Evolutionary conservation across 2,888 invertebrate species (phyloP).

Genomic region (Spodoptera littoralis): DNA sequence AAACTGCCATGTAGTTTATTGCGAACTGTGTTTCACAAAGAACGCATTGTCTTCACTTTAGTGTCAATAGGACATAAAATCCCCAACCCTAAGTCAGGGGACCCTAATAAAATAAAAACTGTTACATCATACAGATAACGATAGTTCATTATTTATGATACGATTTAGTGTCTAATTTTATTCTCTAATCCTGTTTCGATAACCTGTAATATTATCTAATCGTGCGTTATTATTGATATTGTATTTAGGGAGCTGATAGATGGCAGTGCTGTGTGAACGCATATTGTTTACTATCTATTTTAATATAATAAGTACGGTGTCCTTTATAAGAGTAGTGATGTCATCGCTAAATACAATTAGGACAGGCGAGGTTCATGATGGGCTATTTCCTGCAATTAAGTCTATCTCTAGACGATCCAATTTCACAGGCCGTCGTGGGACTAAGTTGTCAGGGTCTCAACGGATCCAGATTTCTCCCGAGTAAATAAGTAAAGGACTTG

Average conservation of each 20-base stretch:
- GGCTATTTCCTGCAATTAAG: conserved; percentile 41
- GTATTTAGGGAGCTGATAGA: conserved; percentile 37
- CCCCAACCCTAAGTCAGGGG: no score
- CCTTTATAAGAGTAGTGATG: conserved; percentile 8
- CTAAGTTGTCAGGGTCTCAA: conserved; percentile 20
- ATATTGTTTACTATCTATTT: conserved; percentile 12
- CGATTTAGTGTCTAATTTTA: conserved; percentile 40
- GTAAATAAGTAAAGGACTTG: neutral
- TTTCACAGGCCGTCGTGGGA: conserved; percentile 27
- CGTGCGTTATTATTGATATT: conserved; percentile 26
- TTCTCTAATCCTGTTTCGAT: conserved; percentile 40
- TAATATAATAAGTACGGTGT: neutral
- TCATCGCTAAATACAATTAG: conserved; percentile 34
- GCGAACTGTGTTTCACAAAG: no score
- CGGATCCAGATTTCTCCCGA: conserved; percentile 13
- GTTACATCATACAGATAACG: conserved; percentile 43
- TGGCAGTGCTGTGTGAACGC: conserved; percentile 9
- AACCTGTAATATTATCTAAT: conserved; percentile 47
- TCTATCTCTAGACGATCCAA: conserved; percentile 37
- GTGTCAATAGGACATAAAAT: no score
- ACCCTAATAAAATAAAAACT: conserved; percentile 15
- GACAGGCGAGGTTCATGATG: conserved; percentile 29
- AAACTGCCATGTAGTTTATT: no score
- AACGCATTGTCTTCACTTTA: no score
- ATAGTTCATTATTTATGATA: conserved; percentile 42